Evolutionary conservation across 2,888 invertebrate genomes (phyloP).

Genomic region (Rosalia funebris): DNA sequence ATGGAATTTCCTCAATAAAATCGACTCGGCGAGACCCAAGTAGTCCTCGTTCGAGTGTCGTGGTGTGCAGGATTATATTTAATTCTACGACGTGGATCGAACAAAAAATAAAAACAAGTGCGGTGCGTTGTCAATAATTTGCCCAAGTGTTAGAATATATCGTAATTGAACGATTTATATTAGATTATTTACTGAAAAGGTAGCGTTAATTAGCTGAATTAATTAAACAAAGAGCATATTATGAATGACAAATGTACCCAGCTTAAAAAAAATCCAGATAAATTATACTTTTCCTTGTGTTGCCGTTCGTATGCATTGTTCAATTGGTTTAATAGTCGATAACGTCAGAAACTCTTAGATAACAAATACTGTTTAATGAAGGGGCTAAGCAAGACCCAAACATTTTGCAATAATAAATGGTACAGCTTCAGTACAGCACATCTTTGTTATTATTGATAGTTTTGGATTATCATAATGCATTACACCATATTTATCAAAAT

Average conservation of each 20-base stretch:
- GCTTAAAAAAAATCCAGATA: not conserved
- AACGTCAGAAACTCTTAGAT: not conserved
- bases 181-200: not conserved
- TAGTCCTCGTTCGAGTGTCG: conserved; percentile 22
- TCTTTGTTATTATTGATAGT: no score
- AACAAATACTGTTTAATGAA: no score
- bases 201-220: not conserved
- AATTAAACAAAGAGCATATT: not conserved
- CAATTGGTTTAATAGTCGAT: conserved; percentile 17
- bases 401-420: no score
- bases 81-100: not conserved
- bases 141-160: no score
- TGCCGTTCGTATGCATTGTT: conserved; percentile 5
- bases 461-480: no score
- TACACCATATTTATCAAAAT: no score
- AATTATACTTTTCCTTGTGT: not conserved
- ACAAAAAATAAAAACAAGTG: conserved; percentile 1
- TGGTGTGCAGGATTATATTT: conserved; percentile 11
- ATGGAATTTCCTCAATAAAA: conserved; percentile 31
- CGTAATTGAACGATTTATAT: not conserved
- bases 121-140: conserved; percentile 1
- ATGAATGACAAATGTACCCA: not conserved
- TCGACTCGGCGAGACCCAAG: conserved; percentile 12
- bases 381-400: no score
- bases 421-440: no score